Base-by-base conservation (phyloP, 1,140 invertebrate genomes). In the Drepana arcuata region DNA sequence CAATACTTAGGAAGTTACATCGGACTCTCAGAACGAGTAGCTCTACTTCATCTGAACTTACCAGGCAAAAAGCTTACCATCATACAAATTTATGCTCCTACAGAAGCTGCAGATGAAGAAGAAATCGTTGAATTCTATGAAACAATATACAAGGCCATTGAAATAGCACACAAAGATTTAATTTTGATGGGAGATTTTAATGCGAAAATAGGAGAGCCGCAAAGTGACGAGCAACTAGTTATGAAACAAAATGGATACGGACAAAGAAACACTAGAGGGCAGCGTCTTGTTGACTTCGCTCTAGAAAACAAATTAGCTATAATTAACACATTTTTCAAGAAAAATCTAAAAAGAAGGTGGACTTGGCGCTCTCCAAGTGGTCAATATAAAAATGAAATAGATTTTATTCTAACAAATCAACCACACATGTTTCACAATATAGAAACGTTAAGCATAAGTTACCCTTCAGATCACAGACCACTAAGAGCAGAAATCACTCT, bases 371-470 rank as follows among this genome's bases (percentile, higher is more conserved):
- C 34, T 11, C 34, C 34, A 5, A 32, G 48, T 26, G 33, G 34
- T 12, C 1, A 2, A 2, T 10, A 14, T 2, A 39, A 48, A 41
- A 55, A 55, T 9, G 47, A 59, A 51, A 59, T 55, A 0, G 56
- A 51, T 25, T 51, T 41, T 31, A 18, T 59, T 0, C 27, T 59
- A 6, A 34, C 56, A 27, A 55, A 46, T 26, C 12, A 9, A 31
- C 41, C 34, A 10, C 15, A 13, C 12, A 1, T 43, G 1, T 45
- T 53, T 24, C 7, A 41, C 34, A 44, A 49, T 24, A 41, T 53
- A 35, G 39, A 44, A 30, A 33, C 41, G 10, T 31, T 58, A 10
- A 53, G 53, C 24, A 14, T 47, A 11, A 53, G 32, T 10, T 53
- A 41, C 25, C 45, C 49, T 13, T 45, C 38, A 7, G 50, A 54